Evolutionary conservation across 2,888 invertebrate species (phyloP), one percentile per base, ranked within the genome.

Genomic region (Neoaliturus tenellus): DNA sequence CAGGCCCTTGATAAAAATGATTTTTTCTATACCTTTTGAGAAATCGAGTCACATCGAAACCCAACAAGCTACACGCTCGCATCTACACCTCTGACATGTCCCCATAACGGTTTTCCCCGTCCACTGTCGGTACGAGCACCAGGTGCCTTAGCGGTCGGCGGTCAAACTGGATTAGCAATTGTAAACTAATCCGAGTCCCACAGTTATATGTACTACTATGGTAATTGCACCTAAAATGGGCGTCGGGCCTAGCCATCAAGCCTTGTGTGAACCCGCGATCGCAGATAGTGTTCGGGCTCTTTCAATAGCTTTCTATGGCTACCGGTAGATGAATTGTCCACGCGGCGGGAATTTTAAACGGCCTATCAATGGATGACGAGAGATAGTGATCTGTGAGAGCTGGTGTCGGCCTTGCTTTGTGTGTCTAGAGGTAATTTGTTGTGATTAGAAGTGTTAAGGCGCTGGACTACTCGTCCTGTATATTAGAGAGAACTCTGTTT

Each of bases 131-230:
- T 48, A 48, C 55, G 25, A 55, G 23, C 55, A 55, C 5, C 55
- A 23, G 4, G 23, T 28, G 28, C 28, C 62, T 28, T 31, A 62
- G 62, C 62, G 62, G 31, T 28, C 25, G 31, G 62, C 25, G 23
- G 28, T 20, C 6, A 28, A 23, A 10, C 28, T 14, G 23, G 39
- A 69, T 69, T 69, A 69, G 39, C 69, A 69, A 39, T 69, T 39
- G 69, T 39, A 35, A 69, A 39, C 20, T 39, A 69, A 35, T 69
- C 20, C 39, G 8, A 33, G 33, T 67, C 14, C 28, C 58, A 25
- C 67, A 35, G 39, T 39, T 69, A 69, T 69, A 69, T 69, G 69
- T 69, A 69, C 69, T 69, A 39, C 69, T 69, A 69, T 69, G 69
- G 69, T 69, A 69, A 69, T 69, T 69, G 69, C 23, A 23, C 35